Evolutionary conservation across 2,888 invertebrate genomes (phyloP).

Genomic region (Acleris sparsana): DNA sequence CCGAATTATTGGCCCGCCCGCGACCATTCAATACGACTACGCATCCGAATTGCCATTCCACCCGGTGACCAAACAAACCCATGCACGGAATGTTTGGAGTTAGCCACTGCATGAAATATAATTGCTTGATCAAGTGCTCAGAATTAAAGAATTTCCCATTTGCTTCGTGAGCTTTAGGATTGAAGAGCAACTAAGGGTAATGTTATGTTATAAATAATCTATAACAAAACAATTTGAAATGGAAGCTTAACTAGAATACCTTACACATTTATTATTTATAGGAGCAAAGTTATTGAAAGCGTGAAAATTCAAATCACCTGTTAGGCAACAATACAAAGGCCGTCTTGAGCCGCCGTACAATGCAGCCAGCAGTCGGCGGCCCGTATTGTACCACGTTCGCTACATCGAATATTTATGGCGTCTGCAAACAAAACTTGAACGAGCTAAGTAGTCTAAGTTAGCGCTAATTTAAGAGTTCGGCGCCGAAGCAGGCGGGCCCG

Average conservation of each 20-base stretch:
- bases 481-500: constrained; percentile 53
- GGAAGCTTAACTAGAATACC: neutral
- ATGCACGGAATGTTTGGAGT: constrained; percentile 41
- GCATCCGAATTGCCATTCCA: constrained; percentile 61
- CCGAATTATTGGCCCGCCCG: constrained; percentile 73
- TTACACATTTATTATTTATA: constrained; percentile 19
- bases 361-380: constrained; percentile 53
- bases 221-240: constrained; percentile 1
- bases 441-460: constrained; percentile 80
- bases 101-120: constrained; percentile 55
- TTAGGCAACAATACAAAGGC: constrained; percentile 57
- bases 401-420: constrained; percentile 76
- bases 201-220: too few species aligned
- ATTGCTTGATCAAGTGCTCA: constrained; percentile 47
- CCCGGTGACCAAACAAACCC: constrained; percentile 57
- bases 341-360: constrained; percentile 62
- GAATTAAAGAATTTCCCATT: constrained; percentile 16
- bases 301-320: constrained; percentile 50
- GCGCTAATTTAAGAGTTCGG: constrained; percentile 80
- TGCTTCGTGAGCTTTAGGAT: neutral
- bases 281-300: constrained; percentile 38
- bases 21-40: constrained; percentile 65
- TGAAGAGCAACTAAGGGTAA: too few species aligned
- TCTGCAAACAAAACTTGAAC: constrained; percentile 79
- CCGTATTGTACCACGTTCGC: constrained; percentile 64